phyloP scores from a whole-genome alignment of 2,797 vertebrate species.

The Sebastes diaconus region DNA sequence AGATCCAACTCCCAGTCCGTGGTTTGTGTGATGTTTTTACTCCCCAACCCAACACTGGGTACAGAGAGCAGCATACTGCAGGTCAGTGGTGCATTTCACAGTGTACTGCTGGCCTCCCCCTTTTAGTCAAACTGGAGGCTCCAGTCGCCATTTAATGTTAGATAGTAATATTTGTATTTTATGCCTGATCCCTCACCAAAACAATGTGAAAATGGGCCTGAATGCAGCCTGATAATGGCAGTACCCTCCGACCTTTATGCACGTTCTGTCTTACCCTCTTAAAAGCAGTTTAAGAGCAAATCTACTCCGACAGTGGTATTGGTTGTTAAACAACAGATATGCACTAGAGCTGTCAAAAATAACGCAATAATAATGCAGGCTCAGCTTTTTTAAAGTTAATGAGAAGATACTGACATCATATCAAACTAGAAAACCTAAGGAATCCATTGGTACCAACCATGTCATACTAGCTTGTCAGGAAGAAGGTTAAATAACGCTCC shows the following conservation, averaged over 20 bases:
- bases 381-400: rapidly evolving
- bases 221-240: not conserved
- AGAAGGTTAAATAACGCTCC: no score
- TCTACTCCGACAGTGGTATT: no score
- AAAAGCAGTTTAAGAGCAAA: no score
- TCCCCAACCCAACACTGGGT: slow-evolving; percentile 5
- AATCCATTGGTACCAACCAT: no score
- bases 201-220: not conserved
- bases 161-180: slow-evolving; percentile 5
- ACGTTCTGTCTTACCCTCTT: no score
- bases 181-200: not conserved
- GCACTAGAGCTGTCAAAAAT: no score
- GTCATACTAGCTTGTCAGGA: no score
- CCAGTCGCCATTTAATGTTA: not conserved
- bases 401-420: no score
- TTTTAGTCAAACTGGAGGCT: slow-evolving; percentile 7
- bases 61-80: slow-evolving; percentile 64
- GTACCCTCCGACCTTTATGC: not conserved
- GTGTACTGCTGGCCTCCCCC: slow-evolving; percentile 19
- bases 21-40: not conserved
- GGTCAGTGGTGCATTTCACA: slow-evolving; percentile 68
- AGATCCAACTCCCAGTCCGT: not conserved
- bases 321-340: no score
- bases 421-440: no score
- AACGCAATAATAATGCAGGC: no score